A percentile compares a stretch with the other conserved stretches of the same genome.
Conservation (phyloP, 1,140 invertebrate genomes). For the Nymphalis io region DNA sequence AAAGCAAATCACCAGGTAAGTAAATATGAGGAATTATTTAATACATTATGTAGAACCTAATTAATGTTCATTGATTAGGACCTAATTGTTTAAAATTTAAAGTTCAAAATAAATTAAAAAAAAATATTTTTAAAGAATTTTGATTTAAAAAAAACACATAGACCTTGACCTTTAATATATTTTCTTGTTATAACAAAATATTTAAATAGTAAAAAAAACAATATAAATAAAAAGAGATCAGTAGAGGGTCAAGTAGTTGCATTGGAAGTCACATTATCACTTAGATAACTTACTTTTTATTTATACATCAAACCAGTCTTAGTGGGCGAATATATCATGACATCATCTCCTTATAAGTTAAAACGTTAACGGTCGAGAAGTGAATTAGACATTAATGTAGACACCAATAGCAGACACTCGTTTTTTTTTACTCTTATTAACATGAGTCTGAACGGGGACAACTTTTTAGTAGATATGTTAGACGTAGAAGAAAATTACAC, state of each 20-base stretch:
- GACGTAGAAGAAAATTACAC: not conserved
- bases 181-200: constrained; percentile 7
- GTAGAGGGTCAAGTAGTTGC: constrained; percentile 9
- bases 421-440: not conserved
- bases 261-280: constrained; percentile 7
- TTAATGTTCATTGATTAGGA: too few relatives aligned
- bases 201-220: not conserved
- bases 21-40: too few relatives aligned
- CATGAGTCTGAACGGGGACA: not conserved
- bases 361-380: constrained; percentile 46
- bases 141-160: too few relatives aligned
- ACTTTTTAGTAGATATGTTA: constrained; percentile 11
- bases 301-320: constrained; percentile 37
- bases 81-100: too few relatives aligned
- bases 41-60: too few relatives aligned
- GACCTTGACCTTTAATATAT: too few relatives aligned
- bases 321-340: constrained; percentile 56
- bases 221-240: not conserved
- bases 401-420: not conserved
- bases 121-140: too few relatives aligned
- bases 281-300: constrained; percentile 21
- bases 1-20: constrained; percentile 53
- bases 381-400: constrained; percentile 26
- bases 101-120: too few relatives aligned
- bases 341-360: constrained; percentile 52